Evolutionary conservation across 2,797 vertebrate genomes (phyloP), one percentile per base, ranked within the genome.

Genomic region (Momotus momota): DNA sequence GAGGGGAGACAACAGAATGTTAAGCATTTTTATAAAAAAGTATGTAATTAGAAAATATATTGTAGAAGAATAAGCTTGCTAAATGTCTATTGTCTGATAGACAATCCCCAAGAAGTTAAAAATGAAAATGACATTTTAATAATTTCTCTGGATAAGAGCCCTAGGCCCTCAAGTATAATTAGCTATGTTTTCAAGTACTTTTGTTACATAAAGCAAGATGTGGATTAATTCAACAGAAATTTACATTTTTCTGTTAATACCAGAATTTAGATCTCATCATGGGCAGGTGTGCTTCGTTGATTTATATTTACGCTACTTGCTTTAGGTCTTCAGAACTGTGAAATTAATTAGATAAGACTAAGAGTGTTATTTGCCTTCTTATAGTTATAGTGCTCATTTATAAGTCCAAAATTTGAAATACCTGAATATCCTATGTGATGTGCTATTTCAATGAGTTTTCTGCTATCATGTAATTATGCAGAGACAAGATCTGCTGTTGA

Each of bases 61-160:
- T 71, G 84, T 65, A 70, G 38, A 85, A 73, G 23, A 91, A 83
- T 69, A 90, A 79, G 11, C 26, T 90, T 0, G 0, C 15, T 91
- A 54, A 54, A 40, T 70, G 23, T 81, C 51, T 90, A 0, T 67
- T 94, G 51, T 80, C 49, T 88, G 45, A 45, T 38, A 91, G 72
- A 81, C 69, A 94, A 45, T 83, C 21, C 20, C 15, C 46, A 71
- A 67, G 65, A 81, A 91, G 41, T 57, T 89, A 70, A 69, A 91
- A 88, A 88, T 73, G 19, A 94, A 92, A 93, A 83, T 81, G 18
- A 8, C 10, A 65, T 90, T 88, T 91, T 93, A 75, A 45, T 86
- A 46, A 91, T 88, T 89, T 89, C 13, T 88, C 90, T 93, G 54
- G 5, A 12, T 58, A 49, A 54, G 22, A 88, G 33, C 55, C 43